A percentile compares a stretch with the other conserved stretches of the same genome.
Evolutionary conservation across 2,113 vertebrate genomes (phyloP).

Genomic region (Pseudopipra pipra): DNA sequence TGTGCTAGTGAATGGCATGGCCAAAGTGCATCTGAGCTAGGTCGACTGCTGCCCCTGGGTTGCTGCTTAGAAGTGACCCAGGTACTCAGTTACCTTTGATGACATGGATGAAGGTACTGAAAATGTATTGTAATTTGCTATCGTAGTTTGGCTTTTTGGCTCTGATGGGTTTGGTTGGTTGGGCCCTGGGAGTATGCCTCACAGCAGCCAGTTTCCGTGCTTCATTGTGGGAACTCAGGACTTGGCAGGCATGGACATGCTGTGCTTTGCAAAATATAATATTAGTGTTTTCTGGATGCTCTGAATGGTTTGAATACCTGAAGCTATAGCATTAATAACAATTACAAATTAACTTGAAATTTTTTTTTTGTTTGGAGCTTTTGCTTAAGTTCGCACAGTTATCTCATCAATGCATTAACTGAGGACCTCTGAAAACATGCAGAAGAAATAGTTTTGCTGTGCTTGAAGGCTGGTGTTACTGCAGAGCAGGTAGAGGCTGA

Average conservation of each 20-base stretch:
- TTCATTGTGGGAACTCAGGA: neutral
- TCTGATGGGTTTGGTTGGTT: neutral
- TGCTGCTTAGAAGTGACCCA: neutral
- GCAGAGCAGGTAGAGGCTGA: neutral
- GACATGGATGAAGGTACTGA: neutral
- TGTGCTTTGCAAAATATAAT: neutral
- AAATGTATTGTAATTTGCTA: neutral
- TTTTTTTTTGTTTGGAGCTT: neutral
- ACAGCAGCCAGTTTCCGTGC: neutral
- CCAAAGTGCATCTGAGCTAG: neutral
- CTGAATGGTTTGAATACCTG: neutral
- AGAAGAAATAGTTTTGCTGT: neutral
- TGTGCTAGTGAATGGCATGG: rapidly evolving
- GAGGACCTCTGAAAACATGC: neutral
- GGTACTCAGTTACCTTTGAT: neutral
- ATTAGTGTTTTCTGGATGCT: neutral
- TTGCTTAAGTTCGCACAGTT: neutral
- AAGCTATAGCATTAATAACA: neutral
- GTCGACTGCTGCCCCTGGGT: neutral
- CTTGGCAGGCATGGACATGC: neutral
- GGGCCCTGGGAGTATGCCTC: neutral
- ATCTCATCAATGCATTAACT: neutral
- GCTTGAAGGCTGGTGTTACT: neutral
- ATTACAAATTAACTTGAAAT: neutral
- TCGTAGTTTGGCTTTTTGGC: neutral